A percentile compares a stretch with the other conserved stretches of the same genome.
phyloP scores from a whole-genome alignment of 2,888 invertebrate species.

The Stegana nigrithorax region DNA sequence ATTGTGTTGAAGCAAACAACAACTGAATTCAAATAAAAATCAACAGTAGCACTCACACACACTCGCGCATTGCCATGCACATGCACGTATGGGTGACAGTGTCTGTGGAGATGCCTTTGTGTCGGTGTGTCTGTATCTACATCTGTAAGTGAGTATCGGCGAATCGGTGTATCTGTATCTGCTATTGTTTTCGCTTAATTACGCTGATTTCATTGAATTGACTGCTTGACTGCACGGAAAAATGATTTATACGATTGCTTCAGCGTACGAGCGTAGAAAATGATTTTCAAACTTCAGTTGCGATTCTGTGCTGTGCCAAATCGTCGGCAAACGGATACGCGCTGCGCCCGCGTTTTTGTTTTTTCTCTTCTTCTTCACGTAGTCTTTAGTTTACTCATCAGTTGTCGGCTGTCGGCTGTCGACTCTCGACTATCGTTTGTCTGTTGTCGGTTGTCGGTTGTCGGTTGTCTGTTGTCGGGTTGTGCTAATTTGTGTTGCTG shows the following conservation, averaged over 20 bases:
- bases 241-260: too few relatives aligned
- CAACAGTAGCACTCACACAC: constrained; percentile 5
- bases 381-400: too few relatives aligned
- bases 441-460: too few relatives aligned
- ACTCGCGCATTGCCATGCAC: neutral
- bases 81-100: neutral
- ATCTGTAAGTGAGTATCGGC: neutral
- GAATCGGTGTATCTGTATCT: neutral
- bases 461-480: too few relatives aligned
- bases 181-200: constrained; percentile 19
- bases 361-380: too few relatives aligned
- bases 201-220: constrained; percentile 20
- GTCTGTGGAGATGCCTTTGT: too few relatives aligned
- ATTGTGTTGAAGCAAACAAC: constrained; percentile 30
- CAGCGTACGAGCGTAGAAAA: neutral
- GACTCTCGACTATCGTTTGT: too few relatives aligned
- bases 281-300: constrained; percentile 36
- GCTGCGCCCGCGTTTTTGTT: too few relatives aligned
- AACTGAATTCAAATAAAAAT: constrained; percentile 23
- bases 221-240: constrained; percentile 4
- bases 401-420: too few relatives aligned
- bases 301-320: constrained; percentile 45
- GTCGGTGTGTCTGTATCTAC: neutral
- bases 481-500: too few relatives aligned
- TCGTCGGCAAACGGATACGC: too few relatives aligned